Evolutionary conservation across 2,113 vertebrate genomes (phyloP).

Genomic region (Trichomycterus rosablanca): DNA sequence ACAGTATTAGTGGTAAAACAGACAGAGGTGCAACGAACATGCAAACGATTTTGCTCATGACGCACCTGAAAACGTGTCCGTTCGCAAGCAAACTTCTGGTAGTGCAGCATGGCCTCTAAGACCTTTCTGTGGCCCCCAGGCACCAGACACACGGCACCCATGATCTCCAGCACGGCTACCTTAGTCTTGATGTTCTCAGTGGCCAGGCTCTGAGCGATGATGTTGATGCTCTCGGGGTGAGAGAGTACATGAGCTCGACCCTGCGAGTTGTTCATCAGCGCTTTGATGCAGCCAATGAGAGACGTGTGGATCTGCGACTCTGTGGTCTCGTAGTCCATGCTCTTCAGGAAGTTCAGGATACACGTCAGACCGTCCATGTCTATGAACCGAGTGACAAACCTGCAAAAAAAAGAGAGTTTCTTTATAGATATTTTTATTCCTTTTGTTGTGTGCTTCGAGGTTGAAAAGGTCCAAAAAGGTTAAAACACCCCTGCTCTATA

Average conservation of each 20-base stretch:
- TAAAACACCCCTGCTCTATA: too few species aligned
- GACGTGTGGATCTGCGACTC: constrained; percentile 98
- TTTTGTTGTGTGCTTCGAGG: too few species aligned
- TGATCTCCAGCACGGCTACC: constrained; percentile 97
- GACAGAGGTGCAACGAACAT: too few species aligned
- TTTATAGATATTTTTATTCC: too few species aligned
- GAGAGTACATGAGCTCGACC: constrained; percentile 93
- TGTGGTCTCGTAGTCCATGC: constrained; percentile 97
- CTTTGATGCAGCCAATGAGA: constrained; percentile 97
- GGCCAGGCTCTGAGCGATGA: constrained; percentile 97
- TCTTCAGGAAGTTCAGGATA: constrained; percentile 95
- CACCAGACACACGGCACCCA: constrained; percentile 98
- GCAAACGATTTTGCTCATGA: not conserved
- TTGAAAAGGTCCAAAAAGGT: too few species aligned
- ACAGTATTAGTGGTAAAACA: not conserved
- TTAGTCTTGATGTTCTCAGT: constrained; percentile 97
- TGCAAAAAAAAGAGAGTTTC: constrained; percentile 48
- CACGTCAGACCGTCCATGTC: constrained; percentile 94
- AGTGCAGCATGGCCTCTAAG: constrained; percentile 95
- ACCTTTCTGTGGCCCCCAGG: constrained; percentile 95
- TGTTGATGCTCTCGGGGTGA: constrained; percentile 94
- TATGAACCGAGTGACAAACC: constrained; percentile 97
- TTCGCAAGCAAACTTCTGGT: constrained; percentile 93
- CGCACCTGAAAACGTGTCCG: constrained; percentile 94
- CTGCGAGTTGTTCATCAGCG: constrained; percentile 98